Evolutionary conservation across 2,113 vertebrate species (phyloP).

Genomic region (Lasiurus borealis): DNA sequence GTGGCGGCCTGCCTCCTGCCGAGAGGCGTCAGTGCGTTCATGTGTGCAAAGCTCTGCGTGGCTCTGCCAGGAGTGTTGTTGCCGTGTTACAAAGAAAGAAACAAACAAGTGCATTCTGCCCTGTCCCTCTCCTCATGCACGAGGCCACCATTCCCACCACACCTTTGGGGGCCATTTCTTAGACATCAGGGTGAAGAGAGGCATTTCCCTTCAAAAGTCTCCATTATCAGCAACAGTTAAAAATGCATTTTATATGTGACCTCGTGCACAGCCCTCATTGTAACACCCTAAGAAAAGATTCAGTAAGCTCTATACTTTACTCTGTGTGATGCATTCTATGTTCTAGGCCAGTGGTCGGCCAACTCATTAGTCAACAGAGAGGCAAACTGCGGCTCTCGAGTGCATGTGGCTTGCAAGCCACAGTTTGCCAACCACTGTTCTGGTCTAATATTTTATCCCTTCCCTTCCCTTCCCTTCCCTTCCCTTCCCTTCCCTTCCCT

Average conservation of each 20-base stretch:
- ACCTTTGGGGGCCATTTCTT: not conserved
- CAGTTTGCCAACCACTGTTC: not conserved
- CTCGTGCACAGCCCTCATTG: not conserved
- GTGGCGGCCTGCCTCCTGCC: not conserved
- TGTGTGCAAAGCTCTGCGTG: not conserved
- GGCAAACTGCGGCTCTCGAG: too few species aligned
- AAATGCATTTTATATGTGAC: not conserved
- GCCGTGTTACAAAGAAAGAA: not conserved
- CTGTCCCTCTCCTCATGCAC: accelerated
- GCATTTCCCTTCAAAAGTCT: not conserved
- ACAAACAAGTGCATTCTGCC: not conserved
- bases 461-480: not conserved
- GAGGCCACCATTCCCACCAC: not conserved
- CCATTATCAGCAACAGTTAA: not conserved
- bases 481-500: not conserved
- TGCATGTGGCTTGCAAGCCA: too few species aligned
- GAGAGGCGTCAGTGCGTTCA: not conserved
- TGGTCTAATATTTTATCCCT: not conserved
- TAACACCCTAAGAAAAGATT: not conserved
- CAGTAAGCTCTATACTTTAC: not conserved
- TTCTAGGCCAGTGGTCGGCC: not conserved
- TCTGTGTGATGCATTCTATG: not conserved
- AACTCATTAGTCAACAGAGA: too few species aligned
- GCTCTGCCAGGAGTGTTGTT: not conserved
- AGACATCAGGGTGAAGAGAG: not conserved